These are phyloP conservation scores for Botrylloides violaceus DNA, from an alignment of 23 tunicate genomes.

Conservation along the genomic window DNA sequence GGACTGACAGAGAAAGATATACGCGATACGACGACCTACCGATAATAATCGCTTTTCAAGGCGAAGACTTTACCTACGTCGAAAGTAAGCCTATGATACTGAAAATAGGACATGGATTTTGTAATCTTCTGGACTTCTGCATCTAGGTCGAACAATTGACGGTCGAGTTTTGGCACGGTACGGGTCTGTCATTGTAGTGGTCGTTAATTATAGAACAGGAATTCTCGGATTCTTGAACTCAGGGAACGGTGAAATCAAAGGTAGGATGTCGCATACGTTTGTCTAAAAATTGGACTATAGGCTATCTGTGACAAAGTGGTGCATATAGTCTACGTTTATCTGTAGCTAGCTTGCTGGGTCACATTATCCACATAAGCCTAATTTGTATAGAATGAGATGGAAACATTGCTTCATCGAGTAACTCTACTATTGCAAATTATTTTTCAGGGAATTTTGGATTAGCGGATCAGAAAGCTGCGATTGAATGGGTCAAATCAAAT, in stretches of 20 bases:
- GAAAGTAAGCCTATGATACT: background rate
- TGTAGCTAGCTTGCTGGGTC: too few species aligned
- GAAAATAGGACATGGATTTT: background rate
- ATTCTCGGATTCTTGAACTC: conserved; percentile 21
- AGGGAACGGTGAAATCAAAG: conserved; percentile 10
- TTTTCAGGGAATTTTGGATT: conserved; percentile 21
- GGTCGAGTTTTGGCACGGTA: conserved; percentile 21
- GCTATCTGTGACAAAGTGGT: too few species aligned
- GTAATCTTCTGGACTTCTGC: background rate
- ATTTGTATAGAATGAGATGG: background rate
- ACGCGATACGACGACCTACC: conserved; percentile 2
- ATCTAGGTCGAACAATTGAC: conserved; percentile 2
- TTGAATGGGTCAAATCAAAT: conserved; percentile 14
- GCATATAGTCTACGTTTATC: too few species aligned
- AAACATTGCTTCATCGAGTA: background rate
- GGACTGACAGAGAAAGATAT: background rate
- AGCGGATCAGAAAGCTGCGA: conserved; percentile 10
- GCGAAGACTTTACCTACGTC: conserved; percentile 16
- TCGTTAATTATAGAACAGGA: conserved; percentile 16
- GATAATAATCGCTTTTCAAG: conserved; percentile 3
- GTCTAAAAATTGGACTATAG: too few species aligned
- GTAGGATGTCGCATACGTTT: background rate
- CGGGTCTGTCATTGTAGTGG: conserved; percentile 12
- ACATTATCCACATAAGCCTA: background rate
- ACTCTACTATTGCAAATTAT: too few species aligned